Evolutionary conservation across 2,797 vertebrate species (phyloP), one percentile per base, ranked within the genome.

Genomic region (Acanthurus leucopareius): DNA sequence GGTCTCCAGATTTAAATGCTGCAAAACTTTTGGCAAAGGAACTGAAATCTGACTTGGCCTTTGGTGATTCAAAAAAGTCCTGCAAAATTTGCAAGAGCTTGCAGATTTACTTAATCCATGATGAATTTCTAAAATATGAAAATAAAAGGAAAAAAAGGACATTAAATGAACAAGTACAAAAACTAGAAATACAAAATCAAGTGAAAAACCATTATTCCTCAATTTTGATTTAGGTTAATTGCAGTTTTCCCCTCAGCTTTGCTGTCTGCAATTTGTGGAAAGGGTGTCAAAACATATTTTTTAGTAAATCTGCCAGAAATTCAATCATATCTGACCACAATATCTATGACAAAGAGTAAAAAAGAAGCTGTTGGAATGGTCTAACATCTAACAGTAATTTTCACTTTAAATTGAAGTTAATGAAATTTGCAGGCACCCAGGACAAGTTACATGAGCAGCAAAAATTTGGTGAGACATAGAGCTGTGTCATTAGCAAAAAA

Each of bases 401-500:
- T 19, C 1, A 15, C 7, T 25, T 59, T 2, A 72, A 32, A 28
- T 45, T 7, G 8, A 54, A 42, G 22, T 4, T n/a, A n/a, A 35
- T 42, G 2, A 28, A 49, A 56, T 10, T 7, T 20, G 17, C 7
- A 8, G 28, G 7, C 10, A n/a, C 16, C 19, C n/a, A 61, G 10
- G 10, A 64, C 0, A 1, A 5, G 35, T 66, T 69, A 14, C 5
- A 13, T 17, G 8, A 5, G 35, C 25, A 16, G 45, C 22, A n/a
- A 69, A 47, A 51, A 61, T 58, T 73, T 66, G 35, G 14, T 14
- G 9, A 77, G 5, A 64, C 3, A 51, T 45, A 75, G 25, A 48
- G 13, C 20, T 3, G 13, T 57, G 49, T 86, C 51, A 10, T 86
- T 78, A 60, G 82, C 73, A 74, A 77, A 89, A 0, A 74, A 32